Evolutionary conservation across 2,113 vertebrate genomes (phyloP).

Genomic region (Chlorodrepanis virens): DNA sequence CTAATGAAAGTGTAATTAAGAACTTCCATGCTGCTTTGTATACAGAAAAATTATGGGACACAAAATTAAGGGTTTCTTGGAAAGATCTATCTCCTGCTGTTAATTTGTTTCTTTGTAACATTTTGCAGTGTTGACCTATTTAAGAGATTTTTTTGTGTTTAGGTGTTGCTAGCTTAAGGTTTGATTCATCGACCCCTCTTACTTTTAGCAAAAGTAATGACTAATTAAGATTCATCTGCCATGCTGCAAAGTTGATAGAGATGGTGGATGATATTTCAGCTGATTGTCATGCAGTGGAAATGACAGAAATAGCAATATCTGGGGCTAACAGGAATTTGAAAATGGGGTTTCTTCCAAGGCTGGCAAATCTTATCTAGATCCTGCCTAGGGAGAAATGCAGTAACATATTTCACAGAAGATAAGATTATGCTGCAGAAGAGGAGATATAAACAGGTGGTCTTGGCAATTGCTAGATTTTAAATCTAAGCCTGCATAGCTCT

Average conservation of each 20-base stretch:
- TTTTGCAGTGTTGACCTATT: background rate
- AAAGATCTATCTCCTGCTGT: background rate
- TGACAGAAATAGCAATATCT: slow-evolving; percentile 25
- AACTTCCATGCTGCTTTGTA: background rate
- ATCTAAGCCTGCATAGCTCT: background rate
- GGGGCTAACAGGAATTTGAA: slow-evolving; percentile 20
- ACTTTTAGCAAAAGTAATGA: background rate
- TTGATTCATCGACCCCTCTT: background rate
- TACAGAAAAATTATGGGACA: background rate
- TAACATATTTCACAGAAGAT: slow-evolving; percentile 21
- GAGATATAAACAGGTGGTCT: background rate
- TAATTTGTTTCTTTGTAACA: background rate
- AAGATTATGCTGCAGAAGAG: slow-evolving; percentile 9
- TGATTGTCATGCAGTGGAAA: slow-evolving; percentile 27
- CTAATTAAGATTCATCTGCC: slow-evolving; percentile 29
- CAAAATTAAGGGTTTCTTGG: background rate
- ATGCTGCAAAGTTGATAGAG: slow-evolving; percentile 26
- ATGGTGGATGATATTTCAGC: slow-evolving; percentile 44
- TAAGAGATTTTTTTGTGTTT: background rate
- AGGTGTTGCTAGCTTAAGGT: background rate
- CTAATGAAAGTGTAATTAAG: background rate
- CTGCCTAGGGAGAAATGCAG: background rate
- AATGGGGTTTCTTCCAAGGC: background rate
- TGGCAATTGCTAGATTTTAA: background rate
- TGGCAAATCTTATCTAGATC: slow-evolving; percentile 16